Base-by-base conservation (phyloP, 2,113 vertebrate species). In the Thryonomys swinderianus region DNA sequence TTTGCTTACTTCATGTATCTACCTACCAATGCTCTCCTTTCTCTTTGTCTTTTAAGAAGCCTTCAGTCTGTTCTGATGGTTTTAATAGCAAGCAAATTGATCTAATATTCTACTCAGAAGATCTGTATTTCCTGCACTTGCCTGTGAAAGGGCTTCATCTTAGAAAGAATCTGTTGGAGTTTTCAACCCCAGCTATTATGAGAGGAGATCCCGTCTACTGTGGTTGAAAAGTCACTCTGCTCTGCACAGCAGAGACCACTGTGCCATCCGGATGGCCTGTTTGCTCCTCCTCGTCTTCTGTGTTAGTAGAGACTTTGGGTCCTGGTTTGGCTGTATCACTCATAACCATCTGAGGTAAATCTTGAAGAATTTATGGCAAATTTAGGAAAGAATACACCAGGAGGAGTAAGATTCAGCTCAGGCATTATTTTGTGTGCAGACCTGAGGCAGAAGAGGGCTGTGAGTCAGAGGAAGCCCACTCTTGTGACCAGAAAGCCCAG, bases 21-120 rank as follows among this genome's bases (percentile, higher is more conserved):
- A 13, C 42, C 21, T 27, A 64, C 21, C 64, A 62, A 2, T 45
- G 40, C 7, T 27, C 23, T 61, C 55, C 67, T 92, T 81, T 27
- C 14, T 32, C 48, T 76, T 92, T 30, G 18, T 13, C 48, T 91
- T 91, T 64, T 69, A 66, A 80, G 71, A 89, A 95, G 73, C 59
- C 55, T 21, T 85, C 23, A 14, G 34, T 66, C n/a, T 13, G 78
- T 87, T 80, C 48, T 42, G 23, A 11, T 81, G 59, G 25, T 20
- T 92, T 87, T 86, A 45, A 55, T 69, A 89, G 42, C 67, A 93
- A 25, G 55, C 0, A 34, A 45, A 64, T 61, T n/a, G 71, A 73
- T 66, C 74, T 42, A 16, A 62, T 25, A 32, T 30, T 66, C 16
- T 32, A 20, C 25, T 66, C 69, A 64, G 40, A 30, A 90, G 16